Base-by-base conservation (phyloP, 2,888 invertebrate genomes). In the Drepana falcataria region DNA sequence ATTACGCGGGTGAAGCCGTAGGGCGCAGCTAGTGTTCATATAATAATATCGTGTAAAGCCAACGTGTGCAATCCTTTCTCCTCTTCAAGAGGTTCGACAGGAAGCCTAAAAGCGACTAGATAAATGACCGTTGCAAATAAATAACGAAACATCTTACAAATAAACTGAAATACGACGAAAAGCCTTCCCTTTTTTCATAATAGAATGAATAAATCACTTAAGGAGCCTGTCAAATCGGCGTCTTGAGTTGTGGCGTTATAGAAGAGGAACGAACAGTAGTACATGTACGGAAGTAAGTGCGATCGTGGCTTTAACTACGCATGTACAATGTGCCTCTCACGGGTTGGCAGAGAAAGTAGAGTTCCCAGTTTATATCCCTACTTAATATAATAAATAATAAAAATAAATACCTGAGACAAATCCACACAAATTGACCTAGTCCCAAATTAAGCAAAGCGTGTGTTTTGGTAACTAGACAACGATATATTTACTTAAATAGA, bases 131-230 rank as follows among this genome's bases (percentile, higher is more conserved):
- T 9, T 44, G 44, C 44, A 44, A 44, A 44, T 44, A 44, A 44
- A 44, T 44, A 44, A 44, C 44, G 44, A 44, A 44, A 44, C 44
- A 44, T 44, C 44, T 44, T 44, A 44, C 44, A 44, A 44, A 44
- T 44, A 44, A 9, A 44, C 44, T 44, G 44, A 44, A 44, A 44
- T 44, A 44, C 44, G 44, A 44, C 44, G 44, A 44, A 44, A 44
- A 44, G 44, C 44, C 44, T 44, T 44, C 51, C 51, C 41, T 51
- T 51, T 51, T 9, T 40, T 51, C 51, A 51, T 51, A 51, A 51
- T 51, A 51, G 51, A 51, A 51, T 51, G 41, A 51, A 51, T 51
- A 51, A 51, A 51, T 51, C 51, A 51, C 51, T 40, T 51, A 51
- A 51, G 51, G 40, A 51, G 3, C 51, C 40, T 40, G 51, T 51